Conservation (phyloP, 2,797 vertebrate genomes). For the Pangasius sanitwongsei region DNA sequence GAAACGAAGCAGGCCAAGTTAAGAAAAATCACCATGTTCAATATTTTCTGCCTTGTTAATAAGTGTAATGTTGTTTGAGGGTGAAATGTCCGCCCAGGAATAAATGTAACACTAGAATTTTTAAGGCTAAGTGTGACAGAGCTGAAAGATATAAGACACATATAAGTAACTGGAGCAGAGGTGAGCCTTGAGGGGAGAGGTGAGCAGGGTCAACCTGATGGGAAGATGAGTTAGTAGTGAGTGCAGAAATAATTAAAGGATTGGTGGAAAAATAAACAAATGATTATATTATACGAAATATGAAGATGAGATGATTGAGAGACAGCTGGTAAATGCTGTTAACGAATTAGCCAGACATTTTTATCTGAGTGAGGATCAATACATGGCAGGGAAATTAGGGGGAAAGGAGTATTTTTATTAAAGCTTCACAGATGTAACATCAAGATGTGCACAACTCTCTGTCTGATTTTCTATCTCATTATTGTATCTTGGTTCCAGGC, state of each 20-base stretch:
- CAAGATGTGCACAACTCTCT: not conserved
- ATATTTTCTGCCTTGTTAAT: not conserved
- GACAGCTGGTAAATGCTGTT: not conserved
- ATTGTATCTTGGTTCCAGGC: not conserved
- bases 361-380: not conserved
- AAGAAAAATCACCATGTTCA: not conserved
- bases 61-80: not conserved
- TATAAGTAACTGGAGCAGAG: not conserved
- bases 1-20: not conserved
- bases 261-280: not conserved
- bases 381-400: not conserved
- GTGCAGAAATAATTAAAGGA: not conserved
- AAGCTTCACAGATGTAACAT: not conserved
- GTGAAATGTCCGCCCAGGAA: not conserved
- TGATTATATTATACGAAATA: not conserved
- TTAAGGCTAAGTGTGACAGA: not conserved
- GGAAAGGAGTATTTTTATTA: not conserved
- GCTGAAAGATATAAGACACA: not conserved
- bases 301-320: not conserved
- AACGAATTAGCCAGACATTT: too few relatives aligned
- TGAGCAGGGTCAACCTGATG: not conserved
- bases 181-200: not conserved
- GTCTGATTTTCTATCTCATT: not conserved
- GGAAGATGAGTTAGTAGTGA: not conserved
- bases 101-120: not conserved